Conservation (phyloP, 2,113 vertebrate genomes). For the Bubo scandiacus region DNA sequence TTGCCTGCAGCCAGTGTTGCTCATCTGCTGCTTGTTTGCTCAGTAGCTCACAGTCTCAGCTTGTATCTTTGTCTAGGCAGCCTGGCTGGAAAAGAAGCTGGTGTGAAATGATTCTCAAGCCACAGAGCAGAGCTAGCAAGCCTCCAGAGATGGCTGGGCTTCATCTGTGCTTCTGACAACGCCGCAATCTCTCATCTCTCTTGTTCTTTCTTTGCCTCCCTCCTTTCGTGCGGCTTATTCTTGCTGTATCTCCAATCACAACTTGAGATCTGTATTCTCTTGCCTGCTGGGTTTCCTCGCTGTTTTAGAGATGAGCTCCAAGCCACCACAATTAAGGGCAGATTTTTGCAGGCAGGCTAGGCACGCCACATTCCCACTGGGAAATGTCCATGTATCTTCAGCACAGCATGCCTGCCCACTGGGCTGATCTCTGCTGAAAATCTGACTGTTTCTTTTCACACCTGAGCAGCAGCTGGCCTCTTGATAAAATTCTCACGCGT, state of each 20-base stretch:
- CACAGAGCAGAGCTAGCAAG: background rate
- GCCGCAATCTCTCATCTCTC: background rate
- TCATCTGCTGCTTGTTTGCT: slow-evolving; percentile 29
- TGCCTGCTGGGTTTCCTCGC: background rate
- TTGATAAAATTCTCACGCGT: background rate
- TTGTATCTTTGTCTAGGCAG: background rate
- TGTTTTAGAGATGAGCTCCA: background rate
- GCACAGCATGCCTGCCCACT: background rate
- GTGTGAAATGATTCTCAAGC: background rate
- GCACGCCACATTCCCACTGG: rapidly evolving
- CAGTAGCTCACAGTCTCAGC: background rate
- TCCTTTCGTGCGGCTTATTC: background rate
- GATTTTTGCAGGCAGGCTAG: background rate
- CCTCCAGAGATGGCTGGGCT: background rate
- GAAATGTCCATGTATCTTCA: rapidly evolving
- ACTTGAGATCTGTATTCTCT: background rate
- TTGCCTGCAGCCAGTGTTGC: background rate
- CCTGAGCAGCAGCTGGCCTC: background rate
- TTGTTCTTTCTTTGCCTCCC: background rate
- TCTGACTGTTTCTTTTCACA: rapidly evolving
- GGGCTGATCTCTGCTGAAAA: background rate
- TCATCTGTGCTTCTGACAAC: background rate
- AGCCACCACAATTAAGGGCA: background rate
- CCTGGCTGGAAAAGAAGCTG: background rate
- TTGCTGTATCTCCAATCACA: background rate